Conservation (phyloP, 2,797 vertebrate genomes). For the Arctocebus calabarensis region DNA sequence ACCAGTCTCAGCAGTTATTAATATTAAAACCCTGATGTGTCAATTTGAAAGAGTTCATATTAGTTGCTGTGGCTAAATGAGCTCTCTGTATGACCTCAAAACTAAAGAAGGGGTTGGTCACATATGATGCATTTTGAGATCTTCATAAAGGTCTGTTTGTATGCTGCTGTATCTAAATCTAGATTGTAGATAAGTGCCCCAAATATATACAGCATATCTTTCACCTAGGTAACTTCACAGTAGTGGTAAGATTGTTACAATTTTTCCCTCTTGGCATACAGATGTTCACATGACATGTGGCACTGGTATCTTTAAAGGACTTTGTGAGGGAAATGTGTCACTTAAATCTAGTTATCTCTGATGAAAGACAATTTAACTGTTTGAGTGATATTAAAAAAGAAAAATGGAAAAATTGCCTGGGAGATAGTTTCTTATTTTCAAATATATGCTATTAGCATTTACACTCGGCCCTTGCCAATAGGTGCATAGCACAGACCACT, state of each 20-base stretch:
- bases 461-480: neutral
- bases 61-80: neutral
- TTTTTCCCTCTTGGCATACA: neutral
- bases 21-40: neutral
- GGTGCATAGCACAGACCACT: neutral
- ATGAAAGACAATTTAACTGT: neutral
- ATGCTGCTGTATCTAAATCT: neutral
- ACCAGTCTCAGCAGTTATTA: neutral
- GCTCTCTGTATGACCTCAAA: neutral
- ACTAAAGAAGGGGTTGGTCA: neutral
- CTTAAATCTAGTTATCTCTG: neutral
- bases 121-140: neutral
- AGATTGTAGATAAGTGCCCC: neutral
- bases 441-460: neutral
- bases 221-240: neutral
- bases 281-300: neutral
- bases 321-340: neutral
- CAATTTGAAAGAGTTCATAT: neutral
- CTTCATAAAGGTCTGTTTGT: neutral
- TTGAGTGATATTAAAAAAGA: neutral
- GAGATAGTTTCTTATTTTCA: neutral
- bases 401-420: neutral
- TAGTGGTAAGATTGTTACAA: neutral
- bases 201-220: neutral
- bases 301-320: neutral